These are phyloP conservation scores for Zaprionus nigranus DNA, from an alignment of 1,140 invertebrate species.

Conservation along the genomic window DNA sequence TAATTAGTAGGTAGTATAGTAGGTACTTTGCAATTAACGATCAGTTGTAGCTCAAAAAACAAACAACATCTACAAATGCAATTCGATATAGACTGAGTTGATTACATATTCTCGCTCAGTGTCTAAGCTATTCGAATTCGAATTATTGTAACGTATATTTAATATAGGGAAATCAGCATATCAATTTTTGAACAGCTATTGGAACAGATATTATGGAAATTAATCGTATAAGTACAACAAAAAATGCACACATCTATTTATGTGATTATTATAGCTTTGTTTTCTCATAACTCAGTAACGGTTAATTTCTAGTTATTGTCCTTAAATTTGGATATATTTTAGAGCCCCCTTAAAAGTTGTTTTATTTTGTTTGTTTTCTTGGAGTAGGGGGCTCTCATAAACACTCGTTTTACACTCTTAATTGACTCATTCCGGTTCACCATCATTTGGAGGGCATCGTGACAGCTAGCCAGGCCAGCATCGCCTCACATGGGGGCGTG, in stretches of 20 bases:
- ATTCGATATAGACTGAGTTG: constrained; percentile 64
- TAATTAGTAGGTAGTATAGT: constrained; percentile 25
- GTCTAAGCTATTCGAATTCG: constrained; percentile 12
- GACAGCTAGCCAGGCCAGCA: constrained; percentile 25
- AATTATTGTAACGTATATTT: constrained; percentile 38
- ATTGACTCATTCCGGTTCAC: constrained; percentile 38
- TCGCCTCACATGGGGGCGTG: constrained; percentile 29
- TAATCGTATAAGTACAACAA: constrained; percentile 55
- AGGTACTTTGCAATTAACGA: constrained; percentile 74
- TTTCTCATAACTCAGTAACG: constrained; percentile 60
- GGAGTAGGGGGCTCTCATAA: constrained; percentile 19
- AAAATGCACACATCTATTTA: constrained; percentile 58
- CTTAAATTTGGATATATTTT: constrained; percentile 67
- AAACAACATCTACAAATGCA: constrained; percentile 79
- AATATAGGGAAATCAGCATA: constrained; percentile 71
- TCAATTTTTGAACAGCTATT: constrained; percentile 53
- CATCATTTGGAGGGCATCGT: constrained; percentile 44
- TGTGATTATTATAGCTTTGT: constrained; percentile 38
- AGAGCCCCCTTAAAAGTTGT: constrained; percentile 22
- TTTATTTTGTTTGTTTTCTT: constrained; percentile 4
- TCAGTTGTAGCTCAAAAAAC: constrained; percentile 71
- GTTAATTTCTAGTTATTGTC: constrained; percentile 82
- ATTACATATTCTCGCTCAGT: constrained; percentile 55
- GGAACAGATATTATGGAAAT: constrained; percentile 26
- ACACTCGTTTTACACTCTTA: constrained; percentile 52